These are phyloP conservation scores for Misgurnus mizolepis DNA, from an alignment of 2,113 vertebrate genomes.

Conservation along the genomic window DNA sequence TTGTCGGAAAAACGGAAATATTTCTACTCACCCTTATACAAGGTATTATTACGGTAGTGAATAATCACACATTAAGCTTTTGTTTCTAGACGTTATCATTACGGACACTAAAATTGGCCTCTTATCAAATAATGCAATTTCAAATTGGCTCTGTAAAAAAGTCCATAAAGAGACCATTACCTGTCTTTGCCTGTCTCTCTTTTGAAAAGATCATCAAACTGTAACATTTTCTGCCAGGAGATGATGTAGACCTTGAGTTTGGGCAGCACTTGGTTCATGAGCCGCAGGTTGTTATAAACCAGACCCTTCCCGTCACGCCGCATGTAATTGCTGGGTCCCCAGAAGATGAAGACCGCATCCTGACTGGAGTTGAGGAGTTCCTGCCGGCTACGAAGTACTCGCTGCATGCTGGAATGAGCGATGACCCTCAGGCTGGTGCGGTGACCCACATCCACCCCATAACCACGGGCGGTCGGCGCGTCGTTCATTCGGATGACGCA, in stretches of 20 bases:
- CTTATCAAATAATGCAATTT: slow-evolving; percentile 7
- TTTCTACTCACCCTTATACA: background rate
- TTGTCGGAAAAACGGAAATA: background rate
- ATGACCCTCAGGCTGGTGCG: slow-evolving; percentile 92
- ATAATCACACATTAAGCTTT: slow-evolving; percentile 18
- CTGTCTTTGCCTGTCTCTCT: slow-evolving; percentile 97
- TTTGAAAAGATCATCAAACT: slow-evolving; percentile 96
- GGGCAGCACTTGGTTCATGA: slow-evolving; percentile 92
- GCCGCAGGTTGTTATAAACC: slow-evolving; percentile 94
- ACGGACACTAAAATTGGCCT: background rate
- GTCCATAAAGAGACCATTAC: slow-evolving; percentile 62
- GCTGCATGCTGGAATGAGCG: slow-evolving; percentile 95
- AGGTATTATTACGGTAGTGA: background rate
- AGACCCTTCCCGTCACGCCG: slow-evolving; percentile 91
- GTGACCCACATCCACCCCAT: slow-evolving; percentile 83
- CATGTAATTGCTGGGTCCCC: slow-evolving; percentile 99
- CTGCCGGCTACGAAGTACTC: slow-evolving; percentile 85
- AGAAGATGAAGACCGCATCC: slow-evolving; percentile 95
- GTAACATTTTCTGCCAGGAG: slow-evolving; percentile 97
- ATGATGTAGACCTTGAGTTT: slow-evolving; percentile 91
- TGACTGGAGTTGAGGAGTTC: slow-evolving; percentile 93
- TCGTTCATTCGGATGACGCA: slow-evolving; percentile 98
- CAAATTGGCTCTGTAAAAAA: background rate
- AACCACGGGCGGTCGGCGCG: slow-evolving; percentile 82
- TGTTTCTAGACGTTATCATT: background rate